Base-by-base conservation (phyloP, 2,797 vertebrate species). In the Gadopsis bispinosus region DNA sequence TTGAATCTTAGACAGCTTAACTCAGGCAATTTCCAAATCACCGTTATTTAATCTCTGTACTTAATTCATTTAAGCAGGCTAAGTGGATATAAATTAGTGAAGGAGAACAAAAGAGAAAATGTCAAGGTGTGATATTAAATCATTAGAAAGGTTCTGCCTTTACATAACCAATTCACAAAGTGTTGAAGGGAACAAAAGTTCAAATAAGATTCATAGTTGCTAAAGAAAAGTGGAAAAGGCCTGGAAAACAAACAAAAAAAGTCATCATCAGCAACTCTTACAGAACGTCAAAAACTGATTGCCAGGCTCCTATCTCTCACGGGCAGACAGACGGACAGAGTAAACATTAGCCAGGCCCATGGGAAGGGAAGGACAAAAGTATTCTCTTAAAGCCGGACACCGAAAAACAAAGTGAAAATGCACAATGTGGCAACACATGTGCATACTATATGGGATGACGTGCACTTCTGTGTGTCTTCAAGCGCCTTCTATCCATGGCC, bases 341-440 rank as follows among this genome's bases (percentile, higher is more conserved):
- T 84, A 79, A 90, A 91, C 85, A 89, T 89, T 83, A 87, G 85
- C 75, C 29, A 45, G 58, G 62, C 39, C 31, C 13, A 55, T 8
- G 48, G 37, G 67, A 80, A 47, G 29, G 14, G 59, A 83, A 87
- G 76, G 89, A 87, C 76, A 87, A 82, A 84, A 74, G 69, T 48
- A 55, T 73, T 76, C 39, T 53, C 9, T 79, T 67, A 68, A 86
- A 81, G 45, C 41, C 35, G 41, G 41, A 62, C 37, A 51, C 17
- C 19, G 37, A 71, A 73, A 73, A 80, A 71, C 13, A 54, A 61
- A 74, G 61, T 20, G 10, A 79, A 75, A 84, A 65, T 10, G 56
- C 39, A 79, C 37, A 77, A 53, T 20, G 39, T 62, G 11, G 54
- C 73, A 68, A 72, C 67, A 69, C 5, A 26, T 45, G 54, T 63